Percentiles rank a stretch among this genome's conserved stretches.
These are phyloP conservation scores for Abrostola triplasia DNA, from an alignment of 2,888 invertebrate genomes.

Conservation along the genomic window DNA sequence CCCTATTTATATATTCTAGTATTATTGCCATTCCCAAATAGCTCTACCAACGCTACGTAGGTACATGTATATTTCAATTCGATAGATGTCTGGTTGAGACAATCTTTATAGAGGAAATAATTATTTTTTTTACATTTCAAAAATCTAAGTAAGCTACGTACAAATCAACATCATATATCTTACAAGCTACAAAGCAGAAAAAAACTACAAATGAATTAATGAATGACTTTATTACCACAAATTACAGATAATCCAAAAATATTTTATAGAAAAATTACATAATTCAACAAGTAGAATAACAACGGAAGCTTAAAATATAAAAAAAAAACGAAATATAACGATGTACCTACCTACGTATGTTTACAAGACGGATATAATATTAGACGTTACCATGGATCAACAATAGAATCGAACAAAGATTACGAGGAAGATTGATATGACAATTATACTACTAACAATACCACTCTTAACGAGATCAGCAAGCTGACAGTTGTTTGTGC, in stretches of 20 bases:
- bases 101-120: too few species aligned
- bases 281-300: neutral
- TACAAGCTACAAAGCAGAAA: constrained; percentile 10
- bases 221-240: constrained; percentile 25
- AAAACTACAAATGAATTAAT: constrained; percentile 34
- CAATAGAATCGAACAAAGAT: constrained; percentile 28
- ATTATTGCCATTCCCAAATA: neutral
- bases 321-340: neutral
- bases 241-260: constrained; percentile 15
- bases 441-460: constrained; percentile 73
- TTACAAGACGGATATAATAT: too few species aligned
- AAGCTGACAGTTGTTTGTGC: constrained; percentile 76
- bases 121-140: too few species aligned
- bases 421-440: constrained; percentile 35
- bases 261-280: neutral
- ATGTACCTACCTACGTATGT: too few species aligned
- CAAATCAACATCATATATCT: neutral
- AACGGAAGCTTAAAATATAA: neutral
- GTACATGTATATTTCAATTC: too few species aligned
- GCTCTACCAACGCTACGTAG: too few species aligned
- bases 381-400: constrained; percentile 21
- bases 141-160: too few species aligned
- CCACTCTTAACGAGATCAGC: constrained; percentile 74
- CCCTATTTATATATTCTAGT: neutral
- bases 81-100: too few species aligned